These are phyloP conservation scores for Trichogramma evanescens DNA, from an alignment of 2,888 invertebrate genomes.

Conservation along the genomic window DNA sequence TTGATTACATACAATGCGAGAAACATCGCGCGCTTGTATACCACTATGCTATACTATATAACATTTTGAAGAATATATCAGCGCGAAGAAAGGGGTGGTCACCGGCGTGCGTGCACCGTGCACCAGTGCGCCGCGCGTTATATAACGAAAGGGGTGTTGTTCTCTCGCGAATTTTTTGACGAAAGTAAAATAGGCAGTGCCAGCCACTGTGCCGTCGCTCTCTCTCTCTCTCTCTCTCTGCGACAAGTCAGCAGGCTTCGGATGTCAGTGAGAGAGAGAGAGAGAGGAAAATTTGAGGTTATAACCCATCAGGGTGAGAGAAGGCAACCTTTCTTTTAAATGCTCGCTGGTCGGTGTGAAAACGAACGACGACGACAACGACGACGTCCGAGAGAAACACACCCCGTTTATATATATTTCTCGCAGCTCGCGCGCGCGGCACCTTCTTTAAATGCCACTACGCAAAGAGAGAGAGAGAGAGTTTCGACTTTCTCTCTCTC, in stretches of 20 bases:
- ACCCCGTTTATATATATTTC: too few relatives aligned
- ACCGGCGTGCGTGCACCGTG: neutral
- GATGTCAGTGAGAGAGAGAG: constrained; percentile 23
- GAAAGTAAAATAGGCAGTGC: too few relatives aligned
- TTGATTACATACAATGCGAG: too few relatives aligned
- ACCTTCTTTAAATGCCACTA: constrained; percentile 20
- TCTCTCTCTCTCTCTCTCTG: too few relatives aligned
- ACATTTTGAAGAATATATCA: constrained; percentile 29
- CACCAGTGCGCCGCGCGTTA: neutral
- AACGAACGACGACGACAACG: neutral
- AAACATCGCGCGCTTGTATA: too few relatives aligned
- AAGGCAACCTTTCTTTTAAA: too few relatives aligned
- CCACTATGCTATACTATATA: too few relatives aligned
- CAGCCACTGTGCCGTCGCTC: too few relatives aligned
- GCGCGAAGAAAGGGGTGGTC: constrained; percentile 15
- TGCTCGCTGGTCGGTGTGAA: constrained; percentile 1
- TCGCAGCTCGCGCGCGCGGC: too few relatives aligned
- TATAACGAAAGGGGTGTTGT: too few relatives aligned
- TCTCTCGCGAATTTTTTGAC: too few relatives aligned
- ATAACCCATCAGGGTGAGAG: constrained; percentile 21
- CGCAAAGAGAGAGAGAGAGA: constrained; percentile 19
- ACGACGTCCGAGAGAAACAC: constrained; percentile 1
- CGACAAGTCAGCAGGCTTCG: constrained; percentile 26
- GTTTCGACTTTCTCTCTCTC: constrained; percentile 12
- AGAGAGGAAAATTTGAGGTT: constrained; percentile 32